phyloP scores from a whole-genome alignment of 2,888 invertebrate genomes.

The Yponomeuta evonymella region DNA sequence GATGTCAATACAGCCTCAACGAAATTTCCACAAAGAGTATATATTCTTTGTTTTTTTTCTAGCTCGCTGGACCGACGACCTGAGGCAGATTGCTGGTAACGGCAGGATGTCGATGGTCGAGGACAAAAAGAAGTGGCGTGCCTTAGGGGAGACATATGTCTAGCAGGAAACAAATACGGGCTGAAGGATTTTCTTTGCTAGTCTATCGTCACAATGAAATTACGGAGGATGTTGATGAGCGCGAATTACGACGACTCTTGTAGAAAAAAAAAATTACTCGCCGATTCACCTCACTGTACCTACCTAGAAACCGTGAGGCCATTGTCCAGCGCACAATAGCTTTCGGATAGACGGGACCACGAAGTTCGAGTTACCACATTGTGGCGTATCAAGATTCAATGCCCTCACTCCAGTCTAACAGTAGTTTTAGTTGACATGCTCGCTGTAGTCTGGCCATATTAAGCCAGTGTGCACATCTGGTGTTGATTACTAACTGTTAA shows the following conservation, averaged over 20 bases:
- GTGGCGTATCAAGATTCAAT: not conserved
- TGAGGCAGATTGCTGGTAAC: too few species aligned
- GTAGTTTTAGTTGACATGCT: not conserved
- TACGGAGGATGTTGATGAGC: not conserved
- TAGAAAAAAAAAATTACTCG: too few species aligned
- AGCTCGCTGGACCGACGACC: too few species aligned
- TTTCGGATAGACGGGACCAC: not conserved
- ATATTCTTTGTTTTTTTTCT: too few species aligned
- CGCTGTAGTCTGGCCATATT: not conserved
- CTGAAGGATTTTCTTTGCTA: too few species aligned
- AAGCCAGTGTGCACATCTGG: not conserved
- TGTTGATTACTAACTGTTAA: not conserved
- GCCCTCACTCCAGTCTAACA: not conserved
- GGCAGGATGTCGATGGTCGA: too few species aligned
- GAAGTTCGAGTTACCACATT: not conserved
- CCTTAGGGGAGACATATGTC: too few species aligned
- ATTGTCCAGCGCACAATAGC: constrained; percentile 8
- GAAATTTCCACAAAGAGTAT: too few species aligned
- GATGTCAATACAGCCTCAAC: too few species aligned
- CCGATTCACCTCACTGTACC: not conserved
- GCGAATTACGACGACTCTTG: not conserved
- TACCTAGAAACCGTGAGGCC: not conserved
- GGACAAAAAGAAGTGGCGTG: too few species aligned
- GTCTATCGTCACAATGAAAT: too few species aligned
- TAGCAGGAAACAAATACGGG: too few species aligned